Evolutionary conservation across 2,113 vertebrate genomes (phyloP).

Genomic region (Hassar affinis): DNA sequence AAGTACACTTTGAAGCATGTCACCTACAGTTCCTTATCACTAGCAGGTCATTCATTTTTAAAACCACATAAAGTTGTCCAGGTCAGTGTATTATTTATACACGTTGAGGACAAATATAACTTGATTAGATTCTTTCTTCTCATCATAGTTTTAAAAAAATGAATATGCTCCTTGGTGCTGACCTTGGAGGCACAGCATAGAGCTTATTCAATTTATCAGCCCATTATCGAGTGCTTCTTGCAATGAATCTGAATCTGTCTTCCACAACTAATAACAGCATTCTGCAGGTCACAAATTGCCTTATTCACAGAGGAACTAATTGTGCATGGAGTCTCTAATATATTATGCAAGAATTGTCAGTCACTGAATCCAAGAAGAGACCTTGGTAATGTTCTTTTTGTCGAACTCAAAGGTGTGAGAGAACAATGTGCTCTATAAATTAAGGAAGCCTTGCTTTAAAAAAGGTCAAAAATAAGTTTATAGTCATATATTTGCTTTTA

Average conservation of each 20-base stretch:
- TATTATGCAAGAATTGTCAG: neutral
- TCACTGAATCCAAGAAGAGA: neutral
- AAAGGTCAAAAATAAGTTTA: too few relatives aligned
- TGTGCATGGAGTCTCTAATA: neutral
- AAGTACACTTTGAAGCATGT: neutral
- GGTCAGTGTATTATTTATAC: neutral
- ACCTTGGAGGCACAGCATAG: neutral
- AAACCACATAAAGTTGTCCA: neutral
- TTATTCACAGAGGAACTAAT: neutral
- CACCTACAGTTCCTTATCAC: neutral
- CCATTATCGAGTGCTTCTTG: neutral
- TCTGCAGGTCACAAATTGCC: neutral
- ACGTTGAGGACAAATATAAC: neutral
- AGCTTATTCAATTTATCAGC: constrained; percentile 6
- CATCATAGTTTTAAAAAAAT: neutral
- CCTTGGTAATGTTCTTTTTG: neutral
- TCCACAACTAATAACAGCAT: neutral
- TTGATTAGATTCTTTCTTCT: neutral
- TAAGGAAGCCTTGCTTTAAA: too few relatives aligned
- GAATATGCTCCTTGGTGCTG: neutral
- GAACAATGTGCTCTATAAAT: neutral
- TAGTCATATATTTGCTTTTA: too few relatives aligned
- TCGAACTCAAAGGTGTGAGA: neutral
- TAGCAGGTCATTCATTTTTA: neutral
- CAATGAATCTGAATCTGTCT: neutral